Percentiles rank a stretch among this genome's conserved stretches.
Conservation (phyloP, 2,888 invertebrate species). For the Caenorhabditis sp. region DNA sequence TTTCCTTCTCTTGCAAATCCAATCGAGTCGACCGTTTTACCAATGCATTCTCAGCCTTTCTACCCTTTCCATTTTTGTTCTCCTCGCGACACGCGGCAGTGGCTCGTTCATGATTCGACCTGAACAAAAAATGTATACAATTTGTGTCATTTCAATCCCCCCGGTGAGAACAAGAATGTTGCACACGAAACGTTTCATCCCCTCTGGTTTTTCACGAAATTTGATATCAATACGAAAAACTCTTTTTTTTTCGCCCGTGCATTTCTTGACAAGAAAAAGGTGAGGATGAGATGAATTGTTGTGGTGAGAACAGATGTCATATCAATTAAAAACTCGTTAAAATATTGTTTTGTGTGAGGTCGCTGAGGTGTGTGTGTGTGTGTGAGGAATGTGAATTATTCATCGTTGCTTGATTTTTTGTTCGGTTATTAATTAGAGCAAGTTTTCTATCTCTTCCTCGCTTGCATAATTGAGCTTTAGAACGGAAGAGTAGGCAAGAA, state of each 20-base stretch:
- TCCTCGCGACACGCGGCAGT: constrained; percentile 38
- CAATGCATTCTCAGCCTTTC: constrained; percentile 9
- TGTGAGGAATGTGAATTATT: no score
- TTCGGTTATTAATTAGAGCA: no score
- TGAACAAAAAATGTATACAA: no score
- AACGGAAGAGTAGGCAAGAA: no score
- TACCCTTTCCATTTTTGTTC: constrained; percentile 4
- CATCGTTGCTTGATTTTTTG: no score
- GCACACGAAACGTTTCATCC: not conserved
- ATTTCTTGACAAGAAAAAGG: not conserved
- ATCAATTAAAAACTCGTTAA: not conserved
- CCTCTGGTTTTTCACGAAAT: constrained; percentile 7
- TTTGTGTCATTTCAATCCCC: no score
- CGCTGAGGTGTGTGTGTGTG: no score
- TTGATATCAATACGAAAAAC: constrained; percentile 11
- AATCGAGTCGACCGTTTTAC: not conserved
- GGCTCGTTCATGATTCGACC: constrained; percentile 39
- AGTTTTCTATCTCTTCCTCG: no score
- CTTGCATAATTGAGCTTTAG: no score
- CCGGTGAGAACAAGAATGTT: not conserved
- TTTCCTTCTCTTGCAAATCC: constrained; percentile 7
- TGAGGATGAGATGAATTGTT: not conserved
- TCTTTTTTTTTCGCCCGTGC: constrained; percentile 9
- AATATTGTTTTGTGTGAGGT: no score
- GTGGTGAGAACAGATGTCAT: not conserved